Evolutionary conservation across 2,113 vertebrate genomes (phyloP), one percentile per base, ranked within the genome.

Genomic region (Acinonyx jubatus): DNA sequence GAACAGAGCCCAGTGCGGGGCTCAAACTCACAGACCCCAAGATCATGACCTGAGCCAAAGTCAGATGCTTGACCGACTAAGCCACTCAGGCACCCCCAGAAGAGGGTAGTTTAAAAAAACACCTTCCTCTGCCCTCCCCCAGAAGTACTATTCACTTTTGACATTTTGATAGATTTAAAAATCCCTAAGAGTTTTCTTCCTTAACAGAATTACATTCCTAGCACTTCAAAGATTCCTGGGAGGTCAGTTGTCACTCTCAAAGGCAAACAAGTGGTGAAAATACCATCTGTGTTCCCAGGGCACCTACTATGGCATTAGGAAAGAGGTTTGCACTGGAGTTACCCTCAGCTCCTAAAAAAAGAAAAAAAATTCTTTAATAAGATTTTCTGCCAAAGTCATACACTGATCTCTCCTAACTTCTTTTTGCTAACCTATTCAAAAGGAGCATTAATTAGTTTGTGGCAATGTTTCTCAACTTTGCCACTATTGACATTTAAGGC

Each of bases 151-250:
- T 66, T 83, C 81, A 36, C 38, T 36, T 76, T 61, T 96, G 95
- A 97, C 96, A 82, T 96, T 98, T 97, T 82, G 52, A 88, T 95
- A 55, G 71, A 69, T 66, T 74, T 94, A 19, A 86, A 97, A 96
- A 92, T 88, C 45, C 90, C 74, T 66, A 48, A 11, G 73, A 74
- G 41, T 94, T 94, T 93, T 93, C 96, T 92, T 92, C 71, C 84
- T 93, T 94, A 90, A 93, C 55, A 48, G 83, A 97, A 87, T 97
- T 94, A 97, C 97, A 98, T 98, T 97, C 98, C 96, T 95, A 94
- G 91, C 97, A 98, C 95, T 97, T 96, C 97, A 95, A 66, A 93
- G 98, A 98, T 98, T 98, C 98, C 97, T 85, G 94, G 81, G 97
- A 97, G 98, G 98, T 98, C 98, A 98, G 8, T 82, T 68, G 94